Conservation (phyloP, 2,888 invertebrate genomes). For the Endotricha flammealis region DNA sequence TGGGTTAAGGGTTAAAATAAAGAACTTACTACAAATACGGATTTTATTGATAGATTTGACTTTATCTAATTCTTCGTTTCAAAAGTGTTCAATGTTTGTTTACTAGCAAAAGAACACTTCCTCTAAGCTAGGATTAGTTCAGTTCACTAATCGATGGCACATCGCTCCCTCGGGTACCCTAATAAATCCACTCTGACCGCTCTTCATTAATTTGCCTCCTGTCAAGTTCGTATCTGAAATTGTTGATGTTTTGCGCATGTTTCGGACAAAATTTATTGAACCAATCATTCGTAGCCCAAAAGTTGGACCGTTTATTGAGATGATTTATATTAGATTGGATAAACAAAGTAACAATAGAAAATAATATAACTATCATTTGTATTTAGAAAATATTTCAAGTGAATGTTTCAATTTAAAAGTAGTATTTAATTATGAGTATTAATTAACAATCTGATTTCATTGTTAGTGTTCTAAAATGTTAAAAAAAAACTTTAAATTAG, state of each 20-base stretch:
- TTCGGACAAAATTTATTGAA: constrained; percentile 57
- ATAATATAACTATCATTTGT: no score
- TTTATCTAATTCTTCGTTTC: constrained; percentile 7
- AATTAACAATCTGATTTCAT: no score
- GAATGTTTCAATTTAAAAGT: no score
- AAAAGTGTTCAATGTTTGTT: constrained; percentile 7
- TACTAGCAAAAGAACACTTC: constrained; percentile 2
- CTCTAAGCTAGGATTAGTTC: constrained; percentile 21
- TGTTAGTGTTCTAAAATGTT: no score
- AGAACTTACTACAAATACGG: no score
- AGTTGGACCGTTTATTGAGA: constrained; percentile 38
- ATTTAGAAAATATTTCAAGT: no score
- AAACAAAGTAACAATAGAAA: constrained; percentile 4
- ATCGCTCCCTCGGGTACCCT: constrained; percentile 40
- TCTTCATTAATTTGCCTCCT: constrained; percentile 67
- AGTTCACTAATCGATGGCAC: constrained; percentile 39
- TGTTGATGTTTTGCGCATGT: constrained; percentile 71
- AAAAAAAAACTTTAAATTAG: no score
- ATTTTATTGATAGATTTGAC: no score
- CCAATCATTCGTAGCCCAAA: constrained; percentile 53
- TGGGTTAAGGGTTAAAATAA: no score
- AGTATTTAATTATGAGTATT: no score
- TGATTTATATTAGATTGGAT: constrained; percentile 33
- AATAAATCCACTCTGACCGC: constrained; percentile 62
- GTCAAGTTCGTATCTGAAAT: constrained; percentile 65